Conservation (phyloP, 2,888 invertebrate genomes). For the Stictocephala bisonia region DNA sequence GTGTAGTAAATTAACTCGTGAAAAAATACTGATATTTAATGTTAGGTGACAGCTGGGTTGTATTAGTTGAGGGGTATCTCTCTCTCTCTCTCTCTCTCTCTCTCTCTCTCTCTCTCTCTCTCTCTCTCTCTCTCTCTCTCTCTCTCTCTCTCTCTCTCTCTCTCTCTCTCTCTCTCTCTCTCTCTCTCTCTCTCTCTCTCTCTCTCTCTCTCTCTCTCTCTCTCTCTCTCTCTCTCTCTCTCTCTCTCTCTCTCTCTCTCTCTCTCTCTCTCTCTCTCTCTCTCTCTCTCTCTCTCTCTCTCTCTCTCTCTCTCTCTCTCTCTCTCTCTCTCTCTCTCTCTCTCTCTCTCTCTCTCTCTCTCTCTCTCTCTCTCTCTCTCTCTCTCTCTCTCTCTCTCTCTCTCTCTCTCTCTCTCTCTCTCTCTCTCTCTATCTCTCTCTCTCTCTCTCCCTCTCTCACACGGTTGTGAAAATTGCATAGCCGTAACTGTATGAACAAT, state of each 20-base stretch:
- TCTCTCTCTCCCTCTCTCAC: not conserved
- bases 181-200: slow-evolving; percentile 13
- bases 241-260: slow-evolving; percentile 13
- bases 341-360: not conserved
- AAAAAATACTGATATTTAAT: too few species aligned
- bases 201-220: slow-evolving; percentile 13
- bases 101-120: too few species aligned
- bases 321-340: not conserved
- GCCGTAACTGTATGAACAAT: too few species aligned
- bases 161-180: slow-evolving; percentile 13
- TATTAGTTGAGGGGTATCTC: not conserved
- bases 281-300: slow-evolving; percentile 8
- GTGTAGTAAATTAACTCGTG: too few species aligned
- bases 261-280: slow-evolving; percentile 13
- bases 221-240: slow-evolving; percentile 13
- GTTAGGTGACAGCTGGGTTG: too few species aligned
- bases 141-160: slow-evolving; percentile 13
- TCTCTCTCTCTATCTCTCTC: too few species aligned
- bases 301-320: not conserved
- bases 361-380: not conserved
- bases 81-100: too few species aligned
- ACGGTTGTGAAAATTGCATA: too few species aligned
- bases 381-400: not conserved
- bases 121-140: too few species aligned
- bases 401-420: not conserved